A percentile compares a stretch with the other conserved stretches of the same genome.
Evolutionary conservation across 2,888 invertebrate genomes (phyloP).

Genomic region (Napeogenes inachia): DNA sequence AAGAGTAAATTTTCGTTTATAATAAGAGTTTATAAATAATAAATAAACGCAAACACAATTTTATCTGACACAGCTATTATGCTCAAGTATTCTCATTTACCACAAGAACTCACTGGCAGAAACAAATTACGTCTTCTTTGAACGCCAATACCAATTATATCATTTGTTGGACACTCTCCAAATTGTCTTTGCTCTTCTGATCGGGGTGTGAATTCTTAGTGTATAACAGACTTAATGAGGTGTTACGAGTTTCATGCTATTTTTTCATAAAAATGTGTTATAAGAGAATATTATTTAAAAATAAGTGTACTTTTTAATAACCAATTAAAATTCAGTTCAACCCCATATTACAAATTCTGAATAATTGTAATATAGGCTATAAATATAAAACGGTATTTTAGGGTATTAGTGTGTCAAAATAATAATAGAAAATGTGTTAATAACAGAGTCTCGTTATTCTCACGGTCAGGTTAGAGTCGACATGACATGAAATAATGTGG

Average conservation of each 20-base stretch:
- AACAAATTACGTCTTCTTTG: conserved; percentile 14
- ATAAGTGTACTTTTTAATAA: too few relatives aligned
- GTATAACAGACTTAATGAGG: conserved; percentile 6
- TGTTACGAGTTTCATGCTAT: background rate
- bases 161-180: conserved; percentile 28
- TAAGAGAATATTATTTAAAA: too few relatives aligned
- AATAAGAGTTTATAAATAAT: background rate
- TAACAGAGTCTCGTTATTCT: conserved; percentile 27
- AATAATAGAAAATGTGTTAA: conserved; percentile 21
- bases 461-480: conserved; percentile 14
- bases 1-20: too few relatives aligned
- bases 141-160: conserved; percentile 23
- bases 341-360: too few relatives aligned
- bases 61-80: conserved; percentile 6
- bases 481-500: conserved; percentile 33
- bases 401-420: conserved; percentile 10
- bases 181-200: conserved; percentile 19
- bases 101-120: conserved; percentile 4
- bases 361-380: too few relatives aligned
- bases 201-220: conserved; percentile 14
- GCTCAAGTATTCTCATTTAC: conserved; percentile 13
- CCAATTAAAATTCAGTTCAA: too few relatives aligned
- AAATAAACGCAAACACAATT: conserved; percentile 1
- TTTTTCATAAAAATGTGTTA: too few relatives aligned
- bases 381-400: background rate